Conservation (phyloP, 2,888 invertebrate species). For the Adelognathus sp. region DNA sequence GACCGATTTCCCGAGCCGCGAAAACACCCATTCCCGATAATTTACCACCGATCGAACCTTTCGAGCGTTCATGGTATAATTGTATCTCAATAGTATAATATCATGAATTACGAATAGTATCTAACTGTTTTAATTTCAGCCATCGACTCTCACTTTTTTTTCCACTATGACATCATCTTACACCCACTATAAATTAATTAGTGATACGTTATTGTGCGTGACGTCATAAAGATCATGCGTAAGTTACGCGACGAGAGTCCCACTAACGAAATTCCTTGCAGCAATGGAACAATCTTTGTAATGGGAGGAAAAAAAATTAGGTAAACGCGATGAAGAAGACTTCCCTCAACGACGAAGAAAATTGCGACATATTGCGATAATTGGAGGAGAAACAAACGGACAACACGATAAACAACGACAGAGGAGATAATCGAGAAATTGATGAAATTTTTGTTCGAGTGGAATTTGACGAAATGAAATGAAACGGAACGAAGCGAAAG, state of each 20-base stretch:
- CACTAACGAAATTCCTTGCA: slow-evolving; percentile 44
- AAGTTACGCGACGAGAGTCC: neutral
- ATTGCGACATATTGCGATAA: neutral
- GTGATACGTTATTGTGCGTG: neutral
- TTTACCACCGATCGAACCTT: slow-evolving; percentile 13
- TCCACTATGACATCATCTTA: neutral
- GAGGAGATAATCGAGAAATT: neutral
- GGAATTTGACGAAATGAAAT: neutral
- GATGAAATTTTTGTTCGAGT: no score
- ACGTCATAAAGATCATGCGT: neutral
- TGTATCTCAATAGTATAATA: no score
- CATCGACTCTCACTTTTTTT: neutral
- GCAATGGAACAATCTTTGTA: slow-evolving; percentile 21
- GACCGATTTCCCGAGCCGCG: slow-evolving; percentile 17
- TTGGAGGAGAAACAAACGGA: neutral
- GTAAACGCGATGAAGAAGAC: slow-evolving; percentile 14
- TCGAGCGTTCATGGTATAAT: neutral
- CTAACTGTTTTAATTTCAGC: neutral
- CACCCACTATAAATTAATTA: neutral
- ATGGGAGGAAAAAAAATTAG: slow-evolving; percentile 53
- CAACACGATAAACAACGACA: no score
- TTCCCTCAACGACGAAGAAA: slow-evolving; percentile 1
- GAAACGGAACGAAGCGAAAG: neutral
- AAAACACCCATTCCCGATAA: neutral
- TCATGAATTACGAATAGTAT: no score